phyloP scores from a whole-genome alignment of 2,797 vertebrate species.

The Threskiornis aethiopicus region DNA sequence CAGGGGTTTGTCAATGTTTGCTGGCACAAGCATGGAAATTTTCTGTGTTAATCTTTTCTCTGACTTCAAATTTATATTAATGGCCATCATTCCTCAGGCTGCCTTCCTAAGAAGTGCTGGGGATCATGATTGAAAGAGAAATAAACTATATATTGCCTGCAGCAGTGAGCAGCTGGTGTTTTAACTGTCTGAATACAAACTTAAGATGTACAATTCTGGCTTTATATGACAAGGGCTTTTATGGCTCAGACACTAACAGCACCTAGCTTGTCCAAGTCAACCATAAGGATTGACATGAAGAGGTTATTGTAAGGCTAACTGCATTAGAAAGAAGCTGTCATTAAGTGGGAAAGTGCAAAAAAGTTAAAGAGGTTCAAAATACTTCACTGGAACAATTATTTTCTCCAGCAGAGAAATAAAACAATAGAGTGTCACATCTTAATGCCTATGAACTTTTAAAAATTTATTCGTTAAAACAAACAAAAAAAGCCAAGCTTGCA shows the following conservation, averaged over 20 bases:
- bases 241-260: not conserved
- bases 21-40: conserved; percentile 30
- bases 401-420: not conserved
- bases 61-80: conserved; percentile 69
- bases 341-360: not conserved
- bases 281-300: not conserved
- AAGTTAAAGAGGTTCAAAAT: not conserved
- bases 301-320: not conserved
- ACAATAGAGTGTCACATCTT: not conserved
- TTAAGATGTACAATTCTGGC: conserved; percentile 13
- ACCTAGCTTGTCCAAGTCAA: not conserved
- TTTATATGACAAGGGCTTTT: conserved; percentile 1
- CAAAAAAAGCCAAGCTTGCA: not conserved
- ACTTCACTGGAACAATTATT: not conserved
- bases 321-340: not conserved
- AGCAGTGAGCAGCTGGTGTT: conserved; percentile 36
- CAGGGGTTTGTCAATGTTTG: conserved; percentile 43
- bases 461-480: not conserved
- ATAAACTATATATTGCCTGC: conserved; percentile 32
- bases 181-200: conserved; percentile 50
- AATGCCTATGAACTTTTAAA: not conserved
- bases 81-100: conserved; percentile 33
- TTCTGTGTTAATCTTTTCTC: conserved; percentile 62
- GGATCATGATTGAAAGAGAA: conserved; percentile 42
- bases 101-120: conserved; percentile 13